Conservation (phyloP, 2,888 invertebrate genomes). For the Sarcophaga subvicina region DNA sequence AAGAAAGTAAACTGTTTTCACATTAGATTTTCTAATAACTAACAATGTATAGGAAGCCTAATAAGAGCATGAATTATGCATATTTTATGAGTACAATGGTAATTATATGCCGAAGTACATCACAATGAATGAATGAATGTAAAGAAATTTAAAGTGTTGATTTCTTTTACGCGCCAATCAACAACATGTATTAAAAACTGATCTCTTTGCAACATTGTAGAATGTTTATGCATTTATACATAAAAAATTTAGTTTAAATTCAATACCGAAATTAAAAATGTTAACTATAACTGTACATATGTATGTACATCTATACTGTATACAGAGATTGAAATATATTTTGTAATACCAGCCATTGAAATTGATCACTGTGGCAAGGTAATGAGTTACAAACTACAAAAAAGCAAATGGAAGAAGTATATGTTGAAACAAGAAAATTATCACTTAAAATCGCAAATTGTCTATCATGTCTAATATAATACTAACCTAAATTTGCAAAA, state of each 20-base stretch:
- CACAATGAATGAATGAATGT: too few relatives aligned
- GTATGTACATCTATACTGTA: background rate
- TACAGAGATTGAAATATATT: too few relatives aligned
- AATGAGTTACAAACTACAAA: background rate
- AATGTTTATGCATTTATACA: background rate
- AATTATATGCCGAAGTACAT: too few relatives aligned
- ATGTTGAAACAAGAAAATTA: slow-evolving; percentile 35
- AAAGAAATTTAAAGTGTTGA: too few relatives aligned
- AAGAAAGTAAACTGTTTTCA: too few relatives aligned
- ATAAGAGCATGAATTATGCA: too few relatives aligned
- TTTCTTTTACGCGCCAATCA: background rate
- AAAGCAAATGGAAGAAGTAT: background rate
- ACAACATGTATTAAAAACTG: background rate
- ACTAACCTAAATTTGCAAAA: slow-evolving; percentile 65
- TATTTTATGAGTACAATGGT: too few relatives aligned
- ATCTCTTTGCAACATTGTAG: slow-evolving; percentile 22
- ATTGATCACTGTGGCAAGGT: background rate
- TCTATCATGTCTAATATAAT: slow-evolving; percentile 58
- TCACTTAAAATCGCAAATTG: slow-evolving; percentile 52
- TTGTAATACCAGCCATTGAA: background rate
- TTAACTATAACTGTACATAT: background rate
- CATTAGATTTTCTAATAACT: too few relatives aligned
- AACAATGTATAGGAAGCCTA: too few relatives aligned
- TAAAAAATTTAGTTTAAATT: background rate
- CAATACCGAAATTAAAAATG: too few relatives aligned